Evolutionary conservation across 2,888 invertebrate species (phyloP).

Genomic region (Cryptocheilus praepositus): DNA sequence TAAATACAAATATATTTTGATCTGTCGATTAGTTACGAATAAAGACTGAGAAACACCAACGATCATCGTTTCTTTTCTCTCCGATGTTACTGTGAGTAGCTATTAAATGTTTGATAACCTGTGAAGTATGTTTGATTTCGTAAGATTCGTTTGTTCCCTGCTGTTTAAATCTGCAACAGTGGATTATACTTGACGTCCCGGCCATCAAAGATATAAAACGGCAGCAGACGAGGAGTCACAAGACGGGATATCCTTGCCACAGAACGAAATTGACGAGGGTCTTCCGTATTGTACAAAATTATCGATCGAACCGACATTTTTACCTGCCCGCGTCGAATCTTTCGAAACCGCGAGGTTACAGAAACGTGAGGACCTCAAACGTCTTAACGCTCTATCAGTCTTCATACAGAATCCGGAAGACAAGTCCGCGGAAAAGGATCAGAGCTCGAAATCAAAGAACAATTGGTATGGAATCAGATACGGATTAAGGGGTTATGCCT

Average conservation of each 20-base stretch:
- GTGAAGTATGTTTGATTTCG: too few relatives aligned
- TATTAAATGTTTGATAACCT: too few relatives aligned
- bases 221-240: neutral
- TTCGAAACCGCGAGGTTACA: slow-evolving; percentile 15
- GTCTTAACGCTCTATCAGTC: slow-evolving; percentile 44
- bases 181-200: too few relatives aligned
- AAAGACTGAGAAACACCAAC: slow-evolving; percentile 65
- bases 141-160: too few relatives aligned
- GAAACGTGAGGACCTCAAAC: slow-evolving; percentile 44
- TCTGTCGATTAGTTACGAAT: slow-evolving; percentile 65
- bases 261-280: slow-evolving; percentile 14
- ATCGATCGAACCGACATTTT: slow-evolving; percentile 12
- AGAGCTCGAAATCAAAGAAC: too few relatives aligned
- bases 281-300: slow-evolving; percentile 30
- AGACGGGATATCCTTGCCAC: neutral
- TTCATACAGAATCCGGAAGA: slow-evolving; percentile 15
- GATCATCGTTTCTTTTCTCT: too few relatives aligned
- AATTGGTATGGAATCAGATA: too few relatives aligned
- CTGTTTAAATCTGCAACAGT: too few relatives aligned
- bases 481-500: too few relatives aligned
- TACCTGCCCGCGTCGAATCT: slow-evolving; percentile 26
- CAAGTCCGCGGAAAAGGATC: too few relatives aligned
- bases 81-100: too few relatives aligned
- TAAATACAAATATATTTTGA: slow-evolving; percentile 60
- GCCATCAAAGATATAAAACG: neutral